These are phyloP conservation scores for Rynchops niger DNA, from an alignment of 2,113 vertebrate genomes.

Conservation along the genomic window DNA sequence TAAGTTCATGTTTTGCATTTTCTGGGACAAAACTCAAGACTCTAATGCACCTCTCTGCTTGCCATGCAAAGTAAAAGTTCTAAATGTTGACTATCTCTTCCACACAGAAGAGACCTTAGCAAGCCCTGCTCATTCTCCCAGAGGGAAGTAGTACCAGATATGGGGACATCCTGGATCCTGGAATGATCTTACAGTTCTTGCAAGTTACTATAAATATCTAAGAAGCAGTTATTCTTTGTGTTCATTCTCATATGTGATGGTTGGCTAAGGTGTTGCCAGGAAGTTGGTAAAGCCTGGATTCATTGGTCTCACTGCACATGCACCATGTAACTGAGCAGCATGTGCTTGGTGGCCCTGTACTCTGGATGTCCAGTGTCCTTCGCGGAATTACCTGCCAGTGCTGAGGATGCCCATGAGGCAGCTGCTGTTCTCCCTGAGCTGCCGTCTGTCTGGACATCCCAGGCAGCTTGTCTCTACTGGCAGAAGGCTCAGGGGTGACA, in stretches of 20 bases:
- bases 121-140: neutral
- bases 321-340: fast-evolving
- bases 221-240: neutral
- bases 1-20: neutral
- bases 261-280: neutral
- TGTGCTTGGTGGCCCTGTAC: neutral
- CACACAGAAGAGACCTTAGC: neutral
- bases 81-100: neutral
- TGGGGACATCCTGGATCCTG: neutral
- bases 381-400: neutral
- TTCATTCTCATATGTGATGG: neutral
- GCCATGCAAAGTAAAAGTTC: neutral
- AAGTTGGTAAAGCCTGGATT: neutral
- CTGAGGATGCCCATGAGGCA: neutral
- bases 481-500: neutral
- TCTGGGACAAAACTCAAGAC: neutral
- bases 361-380: fast-evolving
- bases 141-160: neutral
- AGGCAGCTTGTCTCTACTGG: neutral
- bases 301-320: neutral
- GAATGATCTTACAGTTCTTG: neutral
- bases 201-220: neutral
- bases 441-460: neutral
- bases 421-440: neutral
- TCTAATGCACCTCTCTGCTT: neutral